These are phyloP conservation scores for Poecilia gillii DNA, from an alignment of 2,797 vertebrate genomes.

Conservation along the genomic window DNA sequence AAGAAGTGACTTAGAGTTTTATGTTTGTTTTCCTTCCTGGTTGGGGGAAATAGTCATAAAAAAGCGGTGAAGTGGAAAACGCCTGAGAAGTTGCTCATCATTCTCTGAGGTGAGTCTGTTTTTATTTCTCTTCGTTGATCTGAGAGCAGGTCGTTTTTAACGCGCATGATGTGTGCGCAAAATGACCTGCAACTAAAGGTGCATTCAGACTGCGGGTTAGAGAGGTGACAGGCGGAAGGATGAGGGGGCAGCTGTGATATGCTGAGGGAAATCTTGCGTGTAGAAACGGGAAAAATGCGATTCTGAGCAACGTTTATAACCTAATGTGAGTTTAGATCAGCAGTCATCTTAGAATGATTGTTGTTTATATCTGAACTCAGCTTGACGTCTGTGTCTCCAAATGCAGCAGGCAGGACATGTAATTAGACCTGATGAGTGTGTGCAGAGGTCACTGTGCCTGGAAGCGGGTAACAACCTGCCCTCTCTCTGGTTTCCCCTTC, in stretches of 20 bases:
- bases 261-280: background rate
- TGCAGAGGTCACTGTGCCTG: conserved; percentile 5
- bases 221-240: conserved; percentile 7
- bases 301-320: background rate
- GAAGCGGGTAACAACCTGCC: background rate
- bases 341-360: background rate
- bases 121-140: background rate
- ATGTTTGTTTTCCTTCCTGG: background rate
- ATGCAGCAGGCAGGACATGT: conserved; percentile 14
- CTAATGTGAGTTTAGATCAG: background rate
- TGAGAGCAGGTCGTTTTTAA: background rate
- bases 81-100: conserved; percentile 59
- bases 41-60: conserved; percentile 15
- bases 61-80: conserved; percentile 20
- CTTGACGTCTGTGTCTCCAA: conserved; percentile 1
- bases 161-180: background rate
- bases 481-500: conserved; percentile 3
- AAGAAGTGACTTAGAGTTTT: background rate
- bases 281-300: background rate
- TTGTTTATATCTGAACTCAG: conserved; percentile 23
- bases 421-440: conserved; percentile 41
- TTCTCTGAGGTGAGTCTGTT: conserved; percentile 60
- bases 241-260: conserved; percentile 6
- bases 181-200: background rate
- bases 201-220: background rate